These are phyloP conservation scores for Nineta flava DNA, from an alignment of 2,888 invertebrate species.

Conservation along the genomic window DNA sequence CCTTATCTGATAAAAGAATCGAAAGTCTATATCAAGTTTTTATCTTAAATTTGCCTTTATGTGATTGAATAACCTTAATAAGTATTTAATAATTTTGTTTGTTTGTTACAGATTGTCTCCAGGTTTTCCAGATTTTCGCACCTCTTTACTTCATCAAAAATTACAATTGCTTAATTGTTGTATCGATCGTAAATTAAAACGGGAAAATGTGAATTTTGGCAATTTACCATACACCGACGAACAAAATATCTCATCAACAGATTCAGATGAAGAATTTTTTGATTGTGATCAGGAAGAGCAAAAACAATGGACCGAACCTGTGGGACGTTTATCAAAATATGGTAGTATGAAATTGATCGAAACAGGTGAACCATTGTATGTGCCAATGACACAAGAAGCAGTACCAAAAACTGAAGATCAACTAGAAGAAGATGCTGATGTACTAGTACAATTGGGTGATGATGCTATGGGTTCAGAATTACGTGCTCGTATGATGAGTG, in stretches of 20 bases:
- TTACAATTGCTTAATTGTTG: conserved; percentile 76
- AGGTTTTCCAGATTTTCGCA: conserved; percentile 74
- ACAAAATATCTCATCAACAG: conserved; percentile 16
- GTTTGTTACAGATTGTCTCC: conserved; percentile 49
- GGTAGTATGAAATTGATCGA: conserved; percentile 49
- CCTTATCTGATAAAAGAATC: too few species aligned
- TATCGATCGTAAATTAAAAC: conserved; percentile 43
- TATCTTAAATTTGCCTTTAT: too few species aligned
- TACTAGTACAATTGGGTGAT: conserved; percentile 74
- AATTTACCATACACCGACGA: conserved; percentile 27
- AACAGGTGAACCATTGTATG: conserved; percentile 55
- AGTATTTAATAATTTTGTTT: too few species aligned
- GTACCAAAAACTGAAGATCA: conserved; percentile 97
- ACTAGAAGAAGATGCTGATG: conserved; percentile 81
- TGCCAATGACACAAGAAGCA: conserved; percentile 79
- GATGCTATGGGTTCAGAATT: conserved; percentile 70
- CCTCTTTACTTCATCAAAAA: conserved; percentile 88
- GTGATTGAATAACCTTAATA: too few species aligned
- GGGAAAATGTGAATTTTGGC: conserved; percentile 27
- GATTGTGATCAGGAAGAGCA: conserved; percentile 51
- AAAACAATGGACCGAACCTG: conserved; percentile 39
- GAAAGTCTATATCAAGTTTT: too few species aligned
- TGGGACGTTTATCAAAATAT: conserved; percentile 49
- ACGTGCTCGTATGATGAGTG: conserved; percentile 88
- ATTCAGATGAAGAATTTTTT: conserved; percentile 63